Conservation (phyloP, 2,888 invertebrate genomes). For the Oscheius sp. region DNA sequence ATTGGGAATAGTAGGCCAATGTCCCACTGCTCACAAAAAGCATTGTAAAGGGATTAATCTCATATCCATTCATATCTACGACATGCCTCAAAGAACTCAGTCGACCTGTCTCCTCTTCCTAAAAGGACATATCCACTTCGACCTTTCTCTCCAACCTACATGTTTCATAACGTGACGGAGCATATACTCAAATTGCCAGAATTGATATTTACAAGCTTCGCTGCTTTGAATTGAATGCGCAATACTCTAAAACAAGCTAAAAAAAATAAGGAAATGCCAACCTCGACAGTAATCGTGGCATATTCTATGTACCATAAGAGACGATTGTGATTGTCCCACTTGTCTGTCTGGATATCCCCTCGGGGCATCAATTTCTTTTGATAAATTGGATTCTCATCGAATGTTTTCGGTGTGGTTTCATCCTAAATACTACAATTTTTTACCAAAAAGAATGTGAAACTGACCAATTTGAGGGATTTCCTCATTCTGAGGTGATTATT, state of each 20-base stretch:
- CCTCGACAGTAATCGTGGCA: slow-evolving; percentile 70
- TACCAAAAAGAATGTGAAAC: not conserved
- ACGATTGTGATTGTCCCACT: slow-evolving; percentile 64
- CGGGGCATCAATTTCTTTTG: slow-evolving; percentile 64
- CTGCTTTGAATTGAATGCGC: slow-evolving; percentile 67
- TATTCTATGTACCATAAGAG: slow-evolving; percentile 73
- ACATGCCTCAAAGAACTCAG: slow-evolving; percentile 69
- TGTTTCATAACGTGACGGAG: slow-evolving; percentile 69
- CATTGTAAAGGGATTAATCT: slow-evolving; percentile 73
- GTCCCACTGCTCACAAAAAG: slow-evolving; percentile 71
- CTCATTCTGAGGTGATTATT: slow-evolving; percentile 70
- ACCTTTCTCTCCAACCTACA: slow-evolving; percentile 34
- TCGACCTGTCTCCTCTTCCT: slow-evolving; percentile 68
- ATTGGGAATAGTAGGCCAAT: slow-evolving; percentile 71
- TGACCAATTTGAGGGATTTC: slow-evolving; percentile 66
- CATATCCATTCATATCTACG: slow-evolving; percentile 71
- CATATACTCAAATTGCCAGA: slow-evolving; percentile 72
- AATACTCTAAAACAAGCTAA: slow-evolving; percentile 61
- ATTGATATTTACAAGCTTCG: slow-evolving; percentile 70
- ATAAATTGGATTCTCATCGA: slow-evolving; percentile 71
- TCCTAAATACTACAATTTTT: slow-evolving; percentile 62
- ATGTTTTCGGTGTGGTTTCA: slow-evolving; percentile 59
- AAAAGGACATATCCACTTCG: not conserved
- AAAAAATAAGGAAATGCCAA: slow-evolving; percentile 13
- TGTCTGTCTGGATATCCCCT: slow-evolving; percentile 57